phyloP scores from a whole-genome alignment of 2,797 vertebrate genomes.

The Odontamblyopus rebecca region DNA sequence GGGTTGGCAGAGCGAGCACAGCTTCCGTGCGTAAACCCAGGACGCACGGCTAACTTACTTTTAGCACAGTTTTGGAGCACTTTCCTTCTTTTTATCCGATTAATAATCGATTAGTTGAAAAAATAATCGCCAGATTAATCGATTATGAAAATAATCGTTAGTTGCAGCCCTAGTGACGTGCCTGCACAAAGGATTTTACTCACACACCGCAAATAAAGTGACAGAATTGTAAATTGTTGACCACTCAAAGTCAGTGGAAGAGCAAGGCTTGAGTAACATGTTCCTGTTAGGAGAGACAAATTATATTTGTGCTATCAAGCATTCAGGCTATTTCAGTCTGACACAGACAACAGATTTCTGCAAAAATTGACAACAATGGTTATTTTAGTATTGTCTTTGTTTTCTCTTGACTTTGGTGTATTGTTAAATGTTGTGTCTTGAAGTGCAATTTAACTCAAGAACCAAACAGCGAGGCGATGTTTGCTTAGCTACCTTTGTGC shows the following conservation, averaged over 20 bases:
- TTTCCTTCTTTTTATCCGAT: too few relatives aligned
- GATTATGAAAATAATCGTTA: too few relatives aligned
- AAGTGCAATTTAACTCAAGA: background rate
- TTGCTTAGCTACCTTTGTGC: background rate
- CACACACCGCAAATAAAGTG: conserved; percentile 30
- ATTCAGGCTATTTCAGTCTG: conserved; percentile 54
- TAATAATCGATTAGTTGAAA: too few relatives aligned
- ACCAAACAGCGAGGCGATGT: background rate
- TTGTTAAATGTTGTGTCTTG: background rate
- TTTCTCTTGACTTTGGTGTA: background rate
- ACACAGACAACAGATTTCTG: conserved; percentile 61
- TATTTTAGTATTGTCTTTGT: conserved; percentile 28
- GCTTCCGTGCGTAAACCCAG: too few relatives aligned
- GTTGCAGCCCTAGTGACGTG: too few relatives aligned
- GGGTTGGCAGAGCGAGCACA: too few relatives aligned
- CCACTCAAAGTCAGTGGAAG: conserved; percentile 61
- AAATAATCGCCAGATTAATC: too few relatives aligned
- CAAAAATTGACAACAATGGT: conserved; percentile 48
- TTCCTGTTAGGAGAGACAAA: conserved; percentile 62
- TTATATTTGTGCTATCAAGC: conserved; percentile 66
- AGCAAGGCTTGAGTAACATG: conserved; percentile 44
- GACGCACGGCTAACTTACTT: too few relatives aligned
- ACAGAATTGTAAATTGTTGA: conserved; percentile 61
- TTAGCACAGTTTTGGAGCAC: too few relatives aligned
- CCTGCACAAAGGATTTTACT: conserved; percentile 38